These are phyloP conservation scores for Clarias platycephalus DNA, from an alignment of 2,797 vertebrate species.

Conservation along the genomic window DNA sequence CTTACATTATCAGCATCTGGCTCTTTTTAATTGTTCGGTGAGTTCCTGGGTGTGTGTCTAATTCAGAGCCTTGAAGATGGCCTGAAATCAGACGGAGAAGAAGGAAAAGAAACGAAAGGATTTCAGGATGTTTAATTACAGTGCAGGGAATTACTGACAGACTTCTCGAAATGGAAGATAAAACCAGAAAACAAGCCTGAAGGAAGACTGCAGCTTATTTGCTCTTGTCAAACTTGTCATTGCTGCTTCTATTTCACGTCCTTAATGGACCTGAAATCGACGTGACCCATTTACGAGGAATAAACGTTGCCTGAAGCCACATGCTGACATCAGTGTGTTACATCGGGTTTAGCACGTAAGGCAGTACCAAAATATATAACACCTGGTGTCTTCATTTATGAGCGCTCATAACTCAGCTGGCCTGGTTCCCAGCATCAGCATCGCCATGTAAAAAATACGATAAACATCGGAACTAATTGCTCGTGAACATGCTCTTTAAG, in stretches of 20 bases:
- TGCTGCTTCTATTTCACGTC: constrained; percentile 13
- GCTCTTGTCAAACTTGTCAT: constrained; percentile 44
- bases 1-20: constrained; percentile 40
- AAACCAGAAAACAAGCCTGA: constrained; percentile 32
- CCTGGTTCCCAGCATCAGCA: constrained; percentile 11
- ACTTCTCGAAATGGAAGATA: constrained; percentile 32
- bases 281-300: constrained; percentile 20
- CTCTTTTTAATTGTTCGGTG: constrained; percentile 46
- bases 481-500: constrained; percentile 5
- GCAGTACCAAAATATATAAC: constrained; percentile 9
- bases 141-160: constrained; percentile 56
- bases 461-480: constrained; percentile 36
- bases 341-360: neutral
- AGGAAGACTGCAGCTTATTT: constrained; percentile 41
- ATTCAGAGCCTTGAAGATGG: constrained; percentile 54
- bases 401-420: constrained; percentile 7
- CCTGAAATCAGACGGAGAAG: constrained; percentile 49
- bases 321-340: constrained; percentile 25
- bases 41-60: constrained; percentile 47
- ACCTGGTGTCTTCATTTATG: constrained; percentile 35
- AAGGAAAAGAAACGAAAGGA: constrained; percentile 42
- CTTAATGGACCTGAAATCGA: constrained; percentile 27
- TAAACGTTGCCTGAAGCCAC: neutral
- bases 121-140: constrained; percentile 61
- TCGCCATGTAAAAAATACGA: neutral